Evolutionary conservation across 2,888 invertebrate species (phyloP).

Genomic region (Craniophora ligustri): DNA sequence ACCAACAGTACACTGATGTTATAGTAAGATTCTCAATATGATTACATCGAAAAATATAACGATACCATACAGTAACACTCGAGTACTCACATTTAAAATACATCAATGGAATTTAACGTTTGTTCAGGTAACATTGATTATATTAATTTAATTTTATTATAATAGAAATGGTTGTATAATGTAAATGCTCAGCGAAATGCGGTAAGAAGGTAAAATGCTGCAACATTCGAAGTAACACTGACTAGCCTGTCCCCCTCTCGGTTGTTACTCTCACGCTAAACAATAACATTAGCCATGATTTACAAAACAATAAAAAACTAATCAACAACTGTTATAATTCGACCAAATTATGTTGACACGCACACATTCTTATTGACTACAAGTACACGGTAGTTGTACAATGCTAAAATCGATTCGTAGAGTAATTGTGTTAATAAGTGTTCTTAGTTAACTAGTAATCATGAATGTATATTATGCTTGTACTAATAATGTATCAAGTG

Average conservation of each 20-base stretch:
- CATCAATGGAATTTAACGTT: slow-evolving; percentile 75
- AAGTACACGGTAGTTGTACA: slow-evolving; percentile 42
- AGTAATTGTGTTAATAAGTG: slow-evolving; percentile 25
- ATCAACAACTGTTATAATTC: slow-evolving; percentile 72
- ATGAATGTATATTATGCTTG: slow-evolving; percentile 51
- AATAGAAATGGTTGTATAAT: slow-evolving; percentile 41
- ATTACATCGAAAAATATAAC: slow-evolving; percentile 80
- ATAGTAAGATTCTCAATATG: slow-evolving; percentile 64
- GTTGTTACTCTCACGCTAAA: slow-evolving; percentile 44
- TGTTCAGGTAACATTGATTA: slow-evolving; percentile 59
- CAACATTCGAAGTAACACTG: slow-evolving; percentile 64
- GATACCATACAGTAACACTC: slow-evolving; percentile 73
- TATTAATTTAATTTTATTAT: slow-evolving; percentile 51
- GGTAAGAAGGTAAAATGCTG: slow-evolving; percentile 61
- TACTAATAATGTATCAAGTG: slow-evolving; percentile 36
- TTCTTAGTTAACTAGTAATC: slow-evolving; percentile 36
- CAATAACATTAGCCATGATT: slow-evolving; percentile 55
- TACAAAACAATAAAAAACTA: slow-evolving; percentile 75
- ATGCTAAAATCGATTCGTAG: slow-evolving; percentile 24
- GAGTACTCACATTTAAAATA: slow-evolving; percentile 69
- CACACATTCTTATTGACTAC: slow-evolving; percentile 49
- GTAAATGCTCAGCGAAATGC: slow-evolving; percentile 80
- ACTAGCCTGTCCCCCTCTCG: slow-evolving; percentile 59
- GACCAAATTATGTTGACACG: slow-evolving; percentile 54
- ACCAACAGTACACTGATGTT: slow-evolving; percentile 67